Base-by-base conservation (phyloP, 2,797 vertebrate genomes). In the Centroberyx gerrardi region DNA sequence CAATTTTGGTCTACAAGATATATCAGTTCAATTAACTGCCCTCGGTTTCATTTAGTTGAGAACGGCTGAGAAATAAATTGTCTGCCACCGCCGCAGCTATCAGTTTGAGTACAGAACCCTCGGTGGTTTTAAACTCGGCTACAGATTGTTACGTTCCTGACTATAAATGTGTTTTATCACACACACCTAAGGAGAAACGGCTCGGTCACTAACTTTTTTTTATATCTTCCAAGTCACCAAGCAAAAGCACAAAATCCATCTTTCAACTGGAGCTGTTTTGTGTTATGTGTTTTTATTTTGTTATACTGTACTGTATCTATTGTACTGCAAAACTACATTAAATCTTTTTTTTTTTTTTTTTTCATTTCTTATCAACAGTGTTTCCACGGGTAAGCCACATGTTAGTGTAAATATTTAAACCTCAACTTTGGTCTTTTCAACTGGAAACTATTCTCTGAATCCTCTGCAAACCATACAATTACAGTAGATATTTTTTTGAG, bases 241-340 rank as follows among this genome's bases (percentile, higher is more conserved):
- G 62, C 69, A 74, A 80, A 89, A 85, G 77, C 82, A 85, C 75
- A 81, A 75, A 40, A n/a, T 14, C 22, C 52, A 53, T 55, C 15
- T 61, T 38, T 38, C 8, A 31, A n/a, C 18, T 55, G 8, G 42
- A 59, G 36, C 56, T 61, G 33, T 5, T 33, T 33, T 33, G 33
- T 7, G 4, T 44, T 3, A 44, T 44, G 40, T 44, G 2, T 61
- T 66, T 49, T 49, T 63, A n/a, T 67, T 66, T 78, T 59, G n/a
- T 58, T 80, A 68, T 28, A 51, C 22, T 77, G 8, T 54, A 60
- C 17, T 22, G 14, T 13, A 29, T 70, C 68, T 58, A 59, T 64
- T 80, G 70, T 65, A 53, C 36, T 36, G 53, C 3, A 56, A 52
- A 18, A 2, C n/a, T 33, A 31, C 17, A n/a, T 44, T 48, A 12